These are phyloP conservation scores for Hoplodrina blanda DNA, from an alignment of 2,888 invertebrate species.

Conservation along the genomic window DNA sequence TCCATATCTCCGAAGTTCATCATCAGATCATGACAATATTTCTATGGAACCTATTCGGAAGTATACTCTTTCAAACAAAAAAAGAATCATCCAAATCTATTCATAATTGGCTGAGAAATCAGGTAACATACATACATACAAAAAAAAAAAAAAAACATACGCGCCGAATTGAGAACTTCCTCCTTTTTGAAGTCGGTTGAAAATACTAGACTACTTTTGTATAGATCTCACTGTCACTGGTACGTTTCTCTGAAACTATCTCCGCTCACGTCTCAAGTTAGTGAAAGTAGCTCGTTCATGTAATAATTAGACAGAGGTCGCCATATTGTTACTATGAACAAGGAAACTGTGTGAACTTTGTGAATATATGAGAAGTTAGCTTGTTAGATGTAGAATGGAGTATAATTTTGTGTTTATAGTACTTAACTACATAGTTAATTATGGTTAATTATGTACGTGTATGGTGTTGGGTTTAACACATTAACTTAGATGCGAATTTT, in stretches of 20 bases:
- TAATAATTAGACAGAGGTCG: conserved; percentile 34
- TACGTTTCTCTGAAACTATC: background rate
- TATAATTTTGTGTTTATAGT: background rate
- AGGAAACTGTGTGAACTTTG: conserved; percentile 26
- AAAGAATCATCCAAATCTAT: too few species aligned
- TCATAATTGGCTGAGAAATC: too few species aligned
- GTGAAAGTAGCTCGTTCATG: conserved; percentile 53
- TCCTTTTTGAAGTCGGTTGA: too few species aligned
- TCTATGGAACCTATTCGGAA: too few species aligned
- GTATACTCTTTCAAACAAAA: too few species aligned
- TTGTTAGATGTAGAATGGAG: conserved; percentile 20
- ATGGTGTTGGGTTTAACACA: background rate
- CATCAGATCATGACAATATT: too few species aligned
- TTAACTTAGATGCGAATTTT: background rate
- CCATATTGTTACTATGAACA: conserved; percentile 35
- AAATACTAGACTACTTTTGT: background rate
- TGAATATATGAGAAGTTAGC: conserved; percentile 29
- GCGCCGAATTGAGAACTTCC: too few species aligned
- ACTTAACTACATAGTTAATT: conserved; percentile 13
- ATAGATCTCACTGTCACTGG: too few species aligned
- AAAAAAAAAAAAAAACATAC: too few species aligned
- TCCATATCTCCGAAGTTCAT: too few species aligned
- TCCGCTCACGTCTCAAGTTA: conserved; percentile 3
- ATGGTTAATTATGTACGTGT: too few species aligned
- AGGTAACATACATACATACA: too few species aligned